Conservation (phyloP, 2,113 vertebrate genomes). For the Cyanistes caeruleus region DNA sequence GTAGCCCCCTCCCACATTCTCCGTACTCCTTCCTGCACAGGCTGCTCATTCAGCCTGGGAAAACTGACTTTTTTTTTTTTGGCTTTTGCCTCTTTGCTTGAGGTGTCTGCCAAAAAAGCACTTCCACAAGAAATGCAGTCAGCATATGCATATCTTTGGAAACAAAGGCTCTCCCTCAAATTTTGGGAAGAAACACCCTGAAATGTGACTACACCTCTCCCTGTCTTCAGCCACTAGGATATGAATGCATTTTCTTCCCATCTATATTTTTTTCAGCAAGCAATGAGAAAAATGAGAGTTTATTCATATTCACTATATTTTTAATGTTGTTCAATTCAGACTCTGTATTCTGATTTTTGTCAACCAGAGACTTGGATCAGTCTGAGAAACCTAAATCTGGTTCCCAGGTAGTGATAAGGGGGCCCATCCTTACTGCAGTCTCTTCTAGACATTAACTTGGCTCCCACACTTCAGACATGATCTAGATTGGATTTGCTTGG, state of each 20-base stretch:
- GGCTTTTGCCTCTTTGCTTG: background rate
- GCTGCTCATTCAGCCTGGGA: background rate
- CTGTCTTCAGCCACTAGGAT: background rate
- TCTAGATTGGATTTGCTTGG: background rate
- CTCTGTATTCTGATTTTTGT: background rate
- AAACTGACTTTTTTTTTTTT: background rate
- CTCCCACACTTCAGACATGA: background rate
- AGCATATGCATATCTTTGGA: background rate
- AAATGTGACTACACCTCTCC: background rate
- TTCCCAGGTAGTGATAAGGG: background rate
- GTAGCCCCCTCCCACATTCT: background rate
- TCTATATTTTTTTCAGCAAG: background rate
- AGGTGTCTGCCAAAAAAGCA: background rate
- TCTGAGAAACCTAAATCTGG: background rate
- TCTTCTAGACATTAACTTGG: background rate
- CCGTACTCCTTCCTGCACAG: background rate
- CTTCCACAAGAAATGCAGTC: background rate
- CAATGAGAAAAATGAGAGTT: background rate
- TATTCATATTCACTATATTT: background rate
- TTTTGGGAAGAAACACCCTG: background rate
- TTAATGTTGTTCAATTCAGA: background rate
- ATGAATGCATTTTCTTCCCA: background rate
- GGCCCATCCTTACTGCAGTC: background rate
- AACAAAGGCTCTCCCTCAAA: background rate
- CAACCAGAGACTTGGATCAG: background rate